Evolutionary conservation across 2,888 invertebrate genomes (phyloP).

Genomic region (Coremacera marginata): DNA sequence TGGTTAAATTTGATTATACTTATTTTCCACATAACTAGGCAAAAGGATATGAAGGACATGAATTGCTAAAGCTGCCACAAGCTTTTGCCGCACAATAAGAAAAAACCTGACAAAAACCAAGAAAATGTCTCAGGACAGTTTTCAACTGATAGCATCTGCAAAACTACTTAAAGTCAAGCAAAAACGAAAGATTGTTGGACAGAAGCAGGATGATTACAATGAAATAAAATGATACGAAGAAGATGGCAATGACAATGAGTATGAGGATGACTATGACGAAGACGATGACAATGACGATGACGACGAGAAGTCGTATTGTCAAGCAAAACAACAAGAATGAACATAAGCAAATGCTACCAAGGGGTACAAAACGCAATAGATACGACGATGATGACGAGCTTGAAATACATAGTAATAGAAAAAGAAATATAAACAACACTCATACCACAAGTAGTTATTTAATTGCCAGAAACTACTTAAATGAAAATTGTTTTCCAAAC

Average conservation of each 20-base stretch:
- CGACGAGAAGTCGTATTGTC: background rate
- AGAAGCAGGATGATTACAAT: background rate
- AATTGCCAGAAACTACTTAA: constrained; percentile 31
- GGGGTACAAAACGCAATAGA: background rate
- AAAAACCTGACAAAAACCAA: too few species aligned
- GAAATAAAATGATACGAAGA: too few species aligned
- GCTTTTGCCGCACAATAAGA: constrained; percentile 13
- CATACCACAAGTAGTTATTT: constrained; percentile 1
- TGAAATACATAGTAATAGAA: background rate
- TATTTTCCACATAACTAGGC: constrained; percentile 14
- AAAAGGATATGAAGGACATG: background rate
- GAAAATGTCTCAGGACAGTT: constrained; percentile 31
- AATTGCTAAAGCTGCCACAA: constrained; percentile 16
- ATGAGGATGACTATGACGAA: too few species aligned
- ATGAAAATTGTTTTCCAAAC: constrained; percentile 32
- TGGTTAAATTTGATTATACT: constrained; percentile 14
- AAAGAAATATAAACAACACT: background rate
- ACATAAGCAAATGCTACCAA: background rate
- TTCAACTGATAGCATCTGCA: constrained; percentile 25
- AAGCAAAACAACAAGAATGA: background rate
- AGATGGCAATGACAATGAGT: background rate
- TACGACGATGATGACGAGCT: background rate
- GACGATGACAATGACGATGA: background rate
- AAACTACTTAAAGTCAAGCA: background rate
- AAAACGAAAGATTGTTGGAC: background rate